These are phyloP conservation scores for Mohoua ochrocephala DNA, from an alignment of 2,113 vertebrate species.

Conservation along the genomic window DNA sequence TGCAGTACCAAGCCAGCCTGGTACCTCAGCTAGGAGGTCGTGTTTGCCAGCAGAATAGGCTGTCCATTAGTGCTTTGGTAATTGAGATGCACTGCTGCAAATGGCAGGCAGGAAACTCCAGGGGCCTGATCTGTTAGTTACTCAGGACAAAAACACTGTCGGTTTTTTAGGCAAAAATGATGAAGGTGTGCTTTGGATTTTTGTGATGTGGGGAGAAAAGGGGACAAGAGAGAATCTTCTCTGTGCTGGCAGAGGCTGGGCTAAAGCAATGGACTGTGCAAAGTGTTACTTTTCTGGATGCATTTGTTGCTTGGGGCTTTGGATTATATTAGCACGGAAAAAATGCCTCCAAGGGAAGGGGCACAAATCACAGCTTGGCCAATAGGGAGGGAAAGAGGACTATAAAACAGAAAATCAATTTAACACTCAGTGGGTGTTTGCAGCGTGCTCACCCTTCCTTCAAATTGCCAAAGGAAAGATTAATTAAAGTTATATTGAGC, in stretches of 20 bases:
- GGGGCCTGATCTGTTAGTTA: background rate
- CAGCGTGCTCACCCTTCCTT: slow-evolving; percentile 54
- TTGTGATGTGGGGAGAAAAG: background rate
- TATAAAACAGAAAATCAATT: slow-evolving; percentile 62
- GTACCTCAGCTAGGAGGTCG: background rate
- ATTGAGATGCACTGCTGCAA: background rate
- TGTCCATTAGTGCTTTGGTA: background rate
- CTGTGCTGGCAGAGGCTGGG: background rate
- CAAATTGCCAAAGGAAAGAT: slow-evolving; percentile 58
- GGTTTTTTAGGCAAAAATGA: background rate
- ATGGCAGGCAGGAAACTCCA: background rate
- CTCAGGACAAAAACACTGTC: background rate
- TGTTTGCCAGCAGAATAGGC: background rate
- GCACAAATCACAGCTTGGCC: slow-evolving; percentile 42
- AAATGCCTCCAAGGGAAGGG: background rate
- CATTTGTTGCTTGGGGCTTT: background rate
- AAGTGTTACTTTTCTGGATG: background rate
- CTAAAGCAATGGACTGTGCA: background rate
- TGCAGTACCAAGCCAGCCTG: background rate
- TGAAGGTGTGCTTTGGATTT: background rate
- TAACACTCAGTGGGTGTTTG: slow-evolving; percentile 51
- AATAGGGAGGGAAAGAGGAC: slow-evolving; percentile 11
- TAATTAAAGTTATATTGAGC: slow-evolving; percentile 68
- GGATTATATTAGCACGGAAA: slow-evolving; percentile 32
- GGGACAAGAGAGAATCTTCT: background rate